A percentile compares a stretch with the other conserved stretches of the same genome.
These are phyloP conservation scores for Pipra filicauda DNA, from an alignment of 2,113 vertebrate genomes.

Conservation along the genomic window DNA sequence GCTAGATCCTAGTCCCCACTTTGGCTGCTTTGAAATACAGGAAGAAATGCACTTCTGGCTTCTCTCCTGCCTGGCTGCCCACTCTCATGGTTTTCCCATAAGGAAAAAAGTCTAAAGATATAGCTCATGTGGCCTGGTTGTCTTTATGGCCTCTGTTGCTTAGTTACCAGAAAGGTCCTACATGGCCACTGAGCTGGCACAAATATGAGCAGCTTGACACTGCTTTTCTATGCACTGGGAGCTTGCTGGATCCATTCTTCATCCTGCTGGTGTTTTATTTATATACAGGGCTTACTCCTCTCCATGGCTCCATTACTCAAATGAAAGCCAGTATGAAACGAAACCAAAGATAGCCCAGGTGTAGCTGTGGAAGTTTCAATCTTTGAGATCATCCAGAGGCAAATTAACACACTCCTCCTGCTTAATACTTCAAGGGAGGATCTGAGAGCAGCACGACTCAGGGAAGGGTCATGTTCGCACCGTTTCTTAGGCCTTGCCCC, in stretches of 20 bases:
- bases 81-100: not conserved
- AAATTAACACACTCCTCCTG: not conserved
- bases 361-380: not conserved
- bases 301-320: not conserved
- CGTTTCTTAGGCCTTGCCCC: not conserved
- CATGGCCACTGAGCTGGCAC: not conserved
- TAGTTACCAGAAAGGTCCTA: slow-evolving; percentile 41
- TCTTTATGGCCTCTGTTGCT: slow-evolving; percentile 28
- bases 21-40: not conserved
- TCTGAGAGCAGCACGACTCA: not conserved
- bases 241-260: not conserved
- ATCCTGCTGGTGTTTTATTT: slow-evolving; percentile 2
- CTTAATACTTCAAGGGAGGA: not conserved
- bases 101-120: not conserved
- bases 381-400: not conserved
- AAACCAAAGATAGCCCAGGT: not conserved
- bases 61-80: not conserved
- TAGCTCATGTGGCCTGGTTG: not conserved
- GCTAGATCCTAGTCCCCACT: not conserved
- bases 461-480: not conserved
- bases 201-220: not conserved
- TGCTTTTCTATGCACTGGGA: not conserved
- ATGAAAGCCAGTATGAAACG: not conserved
- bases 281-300: not conserved
- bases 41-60: not conserved